Conservation (phyloP, 2,797 vertebrate species). For the Rhadinocentrus ornatus region DNA sequence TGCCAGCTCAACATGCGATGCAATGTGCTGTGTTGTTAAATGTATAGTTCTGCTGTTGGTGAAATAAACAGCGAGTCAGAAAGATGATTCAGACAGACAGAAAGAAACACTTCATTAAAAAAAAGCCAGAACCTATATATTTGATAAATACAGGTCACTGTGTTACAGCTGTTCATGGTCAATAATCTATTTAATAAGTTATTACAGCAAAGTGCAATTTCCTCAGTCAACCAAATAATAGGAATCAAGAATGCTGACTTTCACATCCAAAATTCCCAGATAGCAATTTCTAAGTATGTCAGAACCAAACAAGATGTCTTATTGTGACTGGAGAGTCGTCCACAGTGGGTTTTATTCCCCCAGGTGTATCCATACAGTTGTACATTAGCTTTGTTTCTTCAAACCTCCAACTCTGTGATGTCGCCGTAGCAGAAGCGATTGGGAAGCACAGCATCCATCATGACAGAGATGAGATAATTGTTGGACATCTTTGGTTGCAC, state of each 20-base stretch:
- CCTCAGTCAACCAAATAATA: constrained; percentile 72
- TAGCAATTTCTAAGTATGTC: constrained; percentile 68
- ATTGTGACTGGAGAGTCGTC: constrained; percentile 52
- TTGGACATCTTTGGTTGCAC: constrained; percentile 67
- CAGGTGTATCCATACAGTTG: constrained; percentile 37
- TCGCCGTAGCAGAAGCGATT: constrained; percentile 47
- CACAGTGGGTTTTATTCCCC: constrained; percentile 42
- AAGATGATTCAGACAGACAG: constrained; percentile 21
- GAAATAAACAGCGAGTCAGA: constrained; percentile 40
- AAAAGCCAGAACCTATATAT: constrained; percentile 68
- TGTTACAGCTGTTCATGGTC: constrained; percentile 82
- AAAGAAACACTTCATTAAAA: constrained; percentile 66
- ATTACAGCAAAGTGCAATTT: constrained; percentile 76
- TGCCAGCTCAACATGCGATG: constrained; percentile 55
- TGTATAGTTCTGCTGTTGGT: constrained; percentile 27
- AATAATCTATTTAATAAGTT: constrained; percentile 82
- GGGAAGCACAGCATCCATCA: constrained; percentile 39
- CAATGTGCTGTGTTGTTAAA: constrained; percentile 57
- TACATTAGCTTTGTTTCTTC: constrained; percentile 31
- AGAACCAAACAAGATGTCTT: constrained; percentile 50
- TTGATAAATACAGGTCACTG: constrained; percentile 83
- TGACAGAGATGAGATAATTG: constrained; percentile 64
- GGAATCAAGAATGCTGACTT: constrained; percentile 73
- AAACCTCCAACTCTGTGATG: constrained; percentile 51
- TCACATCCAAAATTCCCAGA: constrained; percentile 74